These are phyloP conservation scores for Dryococelus australis DNA, from an alignment of 2,888 invertebrate genomes.

Conservation along the genomic window DNA sequence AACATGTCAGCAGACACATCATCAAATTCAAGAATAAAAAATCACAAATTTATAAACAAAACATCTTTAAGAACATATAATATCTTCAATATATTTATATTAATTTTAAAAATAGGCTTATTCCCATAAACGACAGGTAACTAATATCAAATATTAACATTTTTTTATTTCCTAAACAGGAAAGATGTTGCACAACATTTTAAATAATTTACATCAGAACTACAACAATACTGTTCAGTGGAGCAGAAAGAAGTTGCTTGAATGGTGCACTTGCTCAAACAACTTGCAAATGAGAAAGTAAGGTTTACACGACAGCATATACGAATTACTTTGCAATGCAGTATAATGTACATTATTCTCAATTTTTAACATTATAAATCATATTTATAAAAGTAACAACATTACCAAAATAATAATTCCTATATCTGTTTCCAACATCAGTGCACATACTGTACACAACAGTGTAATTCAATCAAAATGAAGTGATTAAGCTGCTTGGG, in stretches of 20 bases:
- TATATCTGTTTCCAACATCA: background rate
- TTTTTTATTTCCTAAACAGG: background rate
- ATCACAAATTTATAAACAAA: background rate
- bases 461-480: background rate
- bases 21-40: background rate
- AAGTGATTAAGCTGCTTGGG: background rate
- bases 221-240: background rate
- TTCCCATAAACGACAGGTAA: background rate
- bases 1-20: background rate
- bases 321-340: background rate
- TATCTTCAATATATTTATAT: background rate
- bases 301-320: background rate
- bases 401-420: background rate
- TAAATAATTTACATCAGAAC: background rate
- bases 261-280: background rate
- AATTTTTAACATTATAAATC: background rate
- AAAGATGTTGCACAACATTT: background rate
- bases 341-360: background rate
- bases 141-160: background rate
- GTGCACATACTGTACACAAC: background rate
- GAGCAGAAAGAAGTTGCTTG: background rate
- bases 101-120: background rate
- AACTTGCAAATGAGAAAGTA: background rate
- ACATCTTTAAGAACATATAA: background rate
- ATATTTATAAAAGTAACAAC: conserved; percentile 7